Percentiles rank a stretch among this genome's conserved stretches.
Evolutionary conservation across 2,888 invertebrate species (phyloP).

Genomic region (Acleris holmiana): DNA sequence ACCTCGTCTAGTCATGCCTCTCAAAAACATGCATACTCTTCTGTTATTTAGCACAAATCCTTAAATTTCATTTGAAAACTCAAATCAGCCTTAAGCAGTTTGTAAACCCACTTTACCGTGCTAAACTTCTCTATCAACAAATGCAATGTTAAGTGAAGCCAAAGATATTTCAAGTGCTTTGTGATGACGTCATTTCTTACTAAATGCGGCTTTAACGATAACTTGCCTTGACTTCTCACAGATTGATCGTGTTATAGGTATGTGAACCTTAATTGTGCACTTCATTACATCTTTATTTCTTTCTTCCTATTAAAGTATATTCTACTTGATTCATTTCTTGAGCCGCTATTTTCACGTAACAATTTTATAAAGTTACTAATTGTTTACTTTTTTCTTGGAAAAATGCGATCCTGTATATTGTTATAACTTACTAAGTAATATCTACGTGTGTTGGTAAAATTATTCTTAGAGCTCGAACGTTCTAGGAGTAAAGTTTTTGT

Average conservation of each 20-base stretch:
- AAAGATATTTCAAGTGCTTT: slow-evolving; percentile 21
- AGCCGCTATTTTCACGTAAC: too few relatives aligned
- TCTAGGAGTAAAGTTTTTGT: slow-evolving; percentile 1
- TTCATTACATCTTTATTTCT: too few relatives aligned
- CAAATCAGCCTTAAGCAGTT: slow-evolving; percentile 14
- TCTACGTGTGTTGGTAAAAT: background rate
- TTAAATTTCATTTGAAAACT: slow-evolving; percentile 2
- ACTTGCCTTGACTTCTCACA: too few relatives aligned
- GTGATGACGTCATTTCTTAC: slow-evolving; percentile 10
- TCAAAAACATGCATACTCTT: slow-evolving; percentile 1
- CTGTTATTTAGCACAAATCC: background rate
- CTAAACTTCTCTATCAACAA: slow-evolving; percentile 25
- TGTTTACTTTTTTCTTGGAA: too few relatives aligned
- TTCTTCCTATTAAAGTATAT: too few relatives aligned
- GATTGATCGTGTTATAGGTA: too few relatives aligned
- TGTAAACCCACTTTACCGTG: slow-evolving; percentile 16
- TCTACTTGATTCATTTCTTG: too few relatives aligned
- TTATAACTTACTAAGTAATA: too few relatives aligned
- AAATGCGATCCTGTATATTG: too few relatives aligned
- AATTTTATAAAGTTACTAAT: too few relatives aligned
- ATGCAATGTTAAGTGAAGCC: slow-evolving; percentile 7
- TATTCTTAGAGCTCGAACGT: slow-evolving; percentile 1
- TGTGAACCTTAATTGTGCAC: too few relatives aligned
- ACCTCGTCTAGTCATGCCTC: background rate
- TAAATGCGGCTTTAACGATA: slow-evolving; percentile 4